Conservation (phyloP, 2,113 vertebrate species). For the Vimba vimba region DNA sequence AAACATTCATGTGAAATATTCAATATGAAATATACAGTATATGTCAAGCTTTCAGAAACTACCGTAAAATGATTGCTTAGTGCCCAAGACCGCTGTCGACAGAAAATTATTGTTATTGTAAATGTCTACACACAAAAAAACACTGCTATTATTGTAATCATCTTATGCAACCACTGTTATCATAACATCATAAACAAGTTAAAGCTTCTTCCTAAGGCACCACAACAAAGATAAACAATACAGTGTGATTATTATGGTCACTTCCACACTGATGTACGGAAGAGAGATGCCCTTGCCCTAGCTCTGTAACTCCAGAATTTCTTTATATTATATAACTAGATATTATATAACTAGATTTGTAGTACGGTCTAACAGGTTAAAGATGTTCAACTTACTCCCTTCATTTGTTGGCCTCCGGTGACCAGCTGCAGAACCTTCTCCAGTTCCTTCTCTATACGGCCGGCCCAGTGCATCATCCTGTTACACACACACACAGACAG, state of each 20-base stretch:
- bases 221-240: slow-evolving; percentile 7
- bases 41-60: not conserved
- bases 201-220: not conserved
- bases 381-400: slow-evolving; percentile 70
- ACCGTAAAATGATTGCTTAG: not conserved
- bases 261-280: not conserved
- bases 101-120: slow-evolving; percentile 19
- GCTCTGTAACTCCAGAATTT: not conserved
- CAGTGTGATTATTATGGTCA: not conserved
- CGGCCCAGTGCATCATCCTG: slow-evolving; percentile 84
- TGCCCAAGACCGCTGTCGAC: not conserved
- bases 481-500: not conserved
- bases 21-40: not conserved
- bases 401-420: slow-evolving; percentile 81
- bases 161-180: slow-evolving; percentile 26
- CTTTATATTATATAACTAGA: no score
- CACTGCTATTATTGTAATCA: slow-evolving; percentile 24
- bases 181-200: slow-evolving; percentile 9
- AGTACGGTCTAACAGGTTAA: not conserved
- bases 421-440: slow-evolving; percentile 81
- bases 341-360: not conserved
- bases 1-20: not conserved
- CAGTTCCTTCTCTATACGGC: slow-evolving; percentile 83
- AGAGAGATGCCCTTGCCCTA: not conserved
- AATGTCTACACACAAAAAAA: not conserved